Base-by-base conservation (phyloP, 2,888 invertebrate genomes). In the Oxyteleia sp. region DNA sequence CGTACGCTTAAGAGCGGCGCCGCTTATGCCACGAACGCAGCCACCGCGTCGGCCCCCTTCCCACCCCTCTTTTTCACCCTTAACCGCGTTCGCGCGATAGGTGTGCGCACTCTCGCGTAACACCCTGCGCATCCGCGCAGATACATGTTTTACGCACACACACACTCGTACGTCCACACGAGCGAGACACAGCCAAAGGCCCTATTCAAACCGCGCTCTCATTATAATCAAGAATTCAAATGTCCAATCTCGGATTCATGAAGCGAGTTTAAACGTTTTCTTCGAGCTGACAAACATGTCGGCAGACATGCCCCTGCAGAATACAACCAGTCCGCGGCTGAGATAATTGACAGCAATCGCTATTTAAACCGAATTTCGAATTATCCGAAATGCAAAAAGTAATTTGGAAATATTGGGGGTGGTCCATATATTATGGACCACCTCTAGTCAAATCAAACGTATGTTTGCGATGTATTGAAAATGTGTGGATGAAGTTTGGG, bases 1-100 rank as follows among this genome's bases (percentile, higher is more conserved):
- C 78, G 86, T 83, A 84, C 86, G 85, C 84, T 86, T 85, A 85
- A 86, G 86, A 85, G 85, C 85, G 84, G 85, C 85, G 86, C 85
- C 86, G 84, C 82, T 81, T 82, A 82, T 81, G 74, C 51, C 82
- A 82, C 76, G 84, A 84, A 79, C 84, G 85, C 84, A 85, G 84
- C 79, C 71, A 80, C 82, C 76, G 57, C 83, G 78, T 53, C 76
- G 74, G 59, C n/a, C 81, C 84, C 68, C 84, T 72, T 55, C 68
- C 80, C 68, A 47, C 74, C 68, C 74, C 64, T n/a, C n/a, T n/a
- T 49, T 82, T 79, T 79, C 74, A 78, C 82, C 84, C 84, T 82
- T 79, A 82, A 75, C 82, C 72, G 68, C 68, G 71, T 81, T 76
- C 80, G 72, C 84, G 71, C 81, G 84, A 84, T 72, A 75, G 61